These are phyloP conservation scores for Vicugna pacos DNA, from an alignment of 2,113 vertebrate genomes.

Conservation along the genomic window DNA sequence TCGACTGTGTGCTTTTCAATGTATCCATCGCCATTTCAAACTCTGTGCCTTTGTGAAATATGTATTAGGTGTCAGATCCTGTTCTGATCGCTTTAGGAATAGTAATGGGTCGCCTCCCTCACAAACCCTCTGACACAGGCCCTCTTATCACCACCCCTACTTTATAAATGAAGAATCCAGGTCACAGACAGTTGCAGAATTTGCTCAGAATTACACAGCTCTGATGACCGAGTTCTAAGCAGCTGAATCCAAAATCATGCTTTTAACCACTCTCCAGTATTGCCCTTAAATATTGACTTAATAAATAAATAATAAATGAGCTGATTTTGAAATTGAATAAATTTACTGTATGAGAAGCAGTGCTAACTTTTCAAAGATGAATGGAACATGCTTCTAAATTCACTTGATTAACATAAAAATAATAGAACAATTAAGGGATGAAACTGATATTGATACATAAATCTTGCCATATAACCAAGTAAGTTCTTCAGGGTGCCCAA, in stretches of 20 bases:
- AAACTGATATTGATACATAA: not conserved
- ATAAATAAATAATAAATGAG: not conserved
- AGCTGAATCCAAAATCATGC: not conserved
- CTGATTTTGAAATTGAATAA: not conserved
- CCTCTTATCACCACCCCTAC: too few species aligned
- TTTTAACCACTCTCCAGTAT: not conserved
- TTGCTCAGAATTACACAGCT: not conserved
- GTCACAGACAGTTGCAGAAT: not conserved
- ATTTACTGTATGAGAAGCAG: not conserved
- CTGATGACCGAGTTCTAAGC: not conserved
- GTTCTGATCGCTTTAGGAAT: not conserved
- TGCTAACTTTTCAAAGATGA: slow-evolving; percentile 34
- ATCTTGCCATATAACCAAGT: not conserved
- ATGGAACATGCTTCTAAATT: not conserved
- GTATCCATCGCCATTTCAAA: not conserved
- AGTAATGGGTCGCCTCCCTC: not conserved
- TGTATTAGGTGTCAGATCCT: not conserved
- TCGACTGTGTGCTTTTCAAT: not conserved
- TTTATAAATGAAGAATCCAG: not conserved
- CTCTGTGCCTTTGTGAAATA: not conserved
- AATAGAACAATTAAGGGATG: not conserved
- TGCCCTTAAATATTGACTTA: not conserved
- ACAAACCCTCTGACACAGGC: not conserved
- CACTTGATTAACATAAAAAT: not conserved
- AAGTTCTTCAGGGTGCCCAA: not conserved